These are phyloP conservation scores for Morpho deidamia DNA, from an alignment of 2,888 invertebrate species.

Conservation along the genomic window DNA sequence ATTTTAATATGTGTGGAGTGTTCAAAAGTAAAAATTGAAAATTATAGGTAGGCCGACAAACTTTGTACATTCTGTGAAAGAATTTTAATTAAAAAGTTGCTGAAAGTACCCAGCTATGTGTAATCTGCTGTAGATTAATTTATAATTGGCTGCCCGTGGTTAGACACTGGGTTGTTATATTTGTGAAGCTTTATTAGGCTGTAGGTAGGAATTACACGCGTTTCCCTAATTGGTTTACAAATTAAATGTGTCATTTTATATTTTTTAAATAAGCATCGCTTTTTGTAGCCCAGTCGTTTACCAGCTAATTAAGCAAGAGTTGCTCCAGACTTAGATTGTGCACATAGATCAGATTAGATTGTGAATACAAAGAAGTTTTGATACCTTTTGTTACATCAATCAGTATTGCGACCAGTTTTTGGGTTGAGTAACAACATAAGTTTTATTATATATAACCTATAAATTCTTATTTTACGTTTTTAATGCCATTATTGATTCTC, in stretches of 20 bases:
- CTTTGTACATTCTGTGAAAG: conserved; percentile 51
- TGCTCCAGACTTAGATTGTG: background rate
- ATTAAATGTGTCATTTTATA: conserved; percentile 7
- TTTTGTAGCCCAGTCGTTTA: background rate
- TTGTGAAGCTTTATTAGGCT: conserved; percentile 15
- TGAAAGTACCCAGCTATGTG: conserved; percentile 58
- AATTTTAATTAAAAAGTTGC: conserved; percentile 72
- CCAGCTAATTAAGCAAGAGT: background rate
- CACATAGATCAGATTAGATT: no score
- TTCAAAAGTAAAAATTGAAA: conserved; percentile 44
- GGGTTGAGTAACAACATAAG: no score
- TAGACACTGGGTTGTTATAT: conserved; percentile 32
- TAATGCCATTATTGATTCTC: no score
- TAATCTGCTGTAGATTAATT: conserved; percentile 70
- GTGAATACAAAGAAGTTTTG: no score
- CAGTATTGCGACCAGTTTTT: no score
- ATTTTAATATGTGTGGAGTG: conserved; percentile 17
- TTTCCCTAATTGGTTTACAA: conserved; percentile 12
- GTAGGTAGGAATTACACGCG: conserved; percentile 19
- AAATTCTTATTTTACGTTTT: no score
- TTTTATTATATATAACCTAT: no score
- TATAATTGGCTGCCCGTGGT: conserved; percentile 58
- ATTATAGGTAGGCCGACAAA: conserved; percentile 52
- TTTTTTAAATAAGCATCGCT: conserved; percentile 1
- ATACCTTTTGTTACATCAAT: no score